phyloP scores from a whole-genome alignment of 1,140 invertebrate species.

The Littorina saxatilis region DNA sequence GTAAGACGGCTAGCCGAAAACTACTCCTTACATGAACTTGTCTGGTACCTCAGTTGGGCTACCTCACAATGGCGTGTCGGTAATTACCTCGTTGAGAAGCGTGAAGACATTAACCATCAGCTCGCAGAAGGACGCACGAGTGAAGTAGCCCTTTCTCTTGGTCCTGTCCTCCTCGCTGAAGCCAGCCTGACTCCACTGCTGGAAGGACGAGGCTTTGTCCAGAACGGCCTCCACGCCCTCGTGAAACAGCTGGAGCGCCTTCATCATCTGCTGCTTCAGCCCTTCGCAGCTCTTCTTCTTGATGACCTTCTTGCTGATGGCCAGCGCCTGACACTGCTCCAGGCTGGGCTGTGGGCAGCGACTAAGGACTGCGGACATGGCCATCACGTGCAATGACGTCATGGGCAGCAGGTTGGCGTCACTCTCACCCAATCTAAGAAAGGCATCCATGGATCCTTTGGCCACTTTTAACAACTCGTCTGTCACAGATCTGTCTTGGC shows the following conservation, averaged over 20 bases:
- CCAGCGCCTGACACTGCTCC: neutral
- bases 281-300: neutral
- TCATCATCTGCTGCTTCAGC: slow-evolving; percentile 13
- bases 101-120: too few species aligned
- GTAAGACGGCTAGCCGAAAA: too few species aligned
- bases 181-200: neutral
- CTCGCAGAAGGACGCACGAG: too few species aligned
- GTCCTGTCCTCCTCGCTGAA: neutral
- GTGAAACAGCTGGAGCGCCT: neutral
- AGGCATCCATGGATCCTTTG: neutral
- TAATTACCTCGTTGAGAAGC: too few species aligned
- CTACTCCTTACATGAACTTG: too few species aligned
- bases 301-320: neutral
- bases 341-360: slow-evolving; percentile 6
- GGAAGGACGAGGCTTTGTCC: neutral
- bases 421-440: neutral
- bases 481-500: slow-evolving; percentile 7
- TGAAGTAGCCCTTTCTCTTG: neutral
- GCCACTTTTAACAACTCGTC: neutral
- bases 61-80: too few species aligned
- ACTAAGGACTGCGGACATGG: slow-evolving; percentile 12
- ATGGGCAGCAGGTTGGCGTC: neutral
- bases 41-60: too few species aligned
- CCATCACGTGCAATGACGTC: neutral
- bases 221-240: neutral